These are phyloP conservation scores for Lacanobia wlatinum DNA, from an alignment of 2,888 invertebrate species.

Conservation along the genomic window DNA sequence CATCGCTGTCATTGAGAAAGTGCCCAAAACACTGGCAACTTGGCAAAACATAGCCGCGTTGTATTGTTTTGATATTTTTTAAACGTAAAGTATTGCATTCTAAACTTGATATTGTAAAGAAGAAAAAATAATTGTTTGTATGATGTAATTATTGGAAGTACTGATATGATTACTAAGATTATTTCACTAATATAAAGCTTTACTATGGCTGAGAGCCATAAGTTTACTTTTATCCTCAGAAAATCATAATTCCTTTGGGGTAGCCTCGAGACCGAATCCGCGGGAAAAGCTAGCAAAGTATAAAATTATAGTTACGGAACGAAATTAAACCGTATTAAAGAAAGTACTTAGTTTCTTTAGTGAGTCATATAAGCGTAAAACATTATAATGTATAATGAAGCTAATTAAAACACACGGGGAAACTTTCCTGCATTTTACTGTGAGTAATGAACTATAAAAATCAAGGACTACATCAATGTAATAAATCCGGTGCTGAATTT, in stretches of 20 bases:
- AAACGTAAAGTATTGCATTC: not conserved
- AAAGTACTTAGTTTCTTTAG: no score
- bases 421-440: not conserved
- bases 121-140: no score
- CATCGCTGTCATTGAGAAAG: no score
- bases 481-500: conserved; percentile 11
- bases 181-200: no score
- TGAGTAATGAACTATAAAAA: conserved; percentile 22
- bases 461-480: not conserved
- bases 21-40: no score
- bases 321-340: no score
- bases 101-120: no score
- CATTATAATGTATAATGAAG: conserved; percentile 2
- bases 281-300: not conserved
- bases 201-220: no score
- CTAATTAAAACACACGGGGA: conserved; percentile 3
- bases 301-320: not conserved
- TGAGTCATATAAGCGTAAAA: not conserved
- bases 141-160: not conserved
- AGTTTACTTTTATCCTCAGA: not conserved
- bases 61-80: no score
- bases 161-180: not conserved
- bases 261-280: not conserved
- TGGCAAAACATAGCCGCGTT: no score
- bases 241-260: not conserved